phyloP scores from a whole-genome alignment of 2,113 vertebrate species.

The Gavia stellata region DNA sequence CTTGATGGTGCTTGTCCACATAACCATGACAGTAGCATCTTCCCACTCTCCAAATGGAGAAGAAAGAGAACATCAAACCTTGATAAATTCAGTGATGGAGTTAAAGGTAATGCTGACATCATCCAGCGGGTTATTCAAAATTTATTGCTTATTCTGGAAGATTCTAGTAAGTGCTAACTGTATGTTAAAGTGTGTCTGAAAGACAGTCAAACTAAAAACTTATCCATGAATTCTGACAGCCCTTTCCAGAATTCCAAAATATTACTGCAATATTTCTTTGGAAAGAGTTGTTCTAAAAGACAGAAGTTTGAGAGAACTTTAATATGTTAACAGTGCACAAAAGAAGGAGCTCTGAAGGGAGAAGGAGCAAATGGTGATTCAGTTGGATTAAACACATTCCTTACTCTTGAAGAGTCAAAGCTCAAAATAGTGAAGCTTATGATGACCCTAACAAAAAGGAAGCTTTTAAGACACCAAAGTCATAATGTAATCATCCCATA shows the following conservation, averaged over 20 bases:
- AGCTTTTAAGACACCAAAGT: not conserved
- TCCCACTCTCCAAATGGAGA: not conserved
- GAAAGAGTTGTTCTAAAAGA: not conserved
- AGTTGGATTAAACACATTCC: not conserved
- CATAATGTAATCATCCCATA: not conserved
- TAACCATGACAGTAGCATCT: not conserved
- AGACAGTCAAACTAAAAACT: not conserved
- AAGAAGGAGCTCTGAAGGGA: not conserved
- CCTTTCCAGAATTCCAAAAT: not conserved
- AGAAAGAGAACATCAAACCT: not conserved
- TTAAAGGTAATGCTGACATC: not conserved
- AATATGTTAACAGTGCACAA: not conserved
- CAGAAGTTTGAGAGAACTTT: not conserved
- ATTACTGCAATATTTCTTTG: not conserved
- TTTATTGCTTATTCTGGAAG: not conserved
- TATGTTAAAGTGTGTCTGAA: not conserved
- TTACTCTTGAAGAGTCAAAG: not conserved
- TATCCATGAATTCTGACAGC: not conserved
- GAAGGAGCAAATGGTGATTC: not conserved
- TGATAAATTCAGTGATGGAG: not conserved
- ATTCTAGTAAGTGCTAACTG: not conserved
- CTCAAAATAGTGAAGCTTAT: not conserved
- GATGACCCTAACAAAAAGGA: not conserved
- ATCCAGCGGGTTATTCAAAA: not conserved
- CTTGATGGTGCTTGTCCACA: fast-evolving